Evolutionary conservation across 2,113 vertebrate species (phyloP).

Genomic region (Casuarius casuarius): DNA sequence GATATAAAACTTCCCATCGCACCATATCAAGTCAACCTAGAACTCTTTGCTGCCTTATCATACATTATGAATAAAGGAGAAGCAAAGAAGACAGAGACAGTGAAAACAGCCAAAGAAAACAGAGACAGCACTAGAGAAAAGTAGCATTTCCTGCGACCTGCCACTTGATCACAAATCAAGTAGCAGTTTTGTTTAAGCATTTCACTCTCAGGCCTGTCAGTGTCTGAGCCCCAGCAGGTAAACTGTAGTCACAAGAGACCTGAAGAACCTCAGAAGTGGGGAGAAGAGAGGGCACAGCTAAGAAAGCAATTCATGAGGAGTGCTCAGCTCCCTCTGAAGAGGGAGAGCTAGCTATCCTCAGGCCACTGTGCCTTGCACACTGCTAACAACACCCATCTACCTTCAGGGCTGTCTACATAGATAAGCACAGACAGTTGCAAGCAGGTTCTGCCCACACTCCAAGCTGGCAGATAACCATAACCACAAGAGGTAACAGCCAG

Average conservation of each 20-base stretch:
- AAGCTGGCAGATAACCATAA: not conserved
- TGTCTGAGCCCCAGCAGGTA: not conserved
- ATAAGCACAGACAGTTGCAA: not conserved
- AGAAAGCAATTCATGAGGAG: not conserved
- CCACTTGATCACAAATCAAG: not conserved
- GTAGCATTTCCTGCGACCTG: not conserved
- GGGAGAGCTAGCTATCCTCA: not conserved
- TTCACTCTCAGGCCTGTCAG: not conserved
- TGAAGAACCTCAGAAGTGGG: not conserved
- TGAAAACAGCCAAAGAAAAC: not conserved
- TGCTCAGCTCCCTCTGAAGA: not conserved
- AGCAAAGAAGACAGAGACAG: not conserved
- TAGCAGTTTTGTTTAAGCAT: not conserved
- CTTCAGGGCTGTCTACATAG: not conserved
- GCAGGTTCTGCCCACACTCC: not conserved
- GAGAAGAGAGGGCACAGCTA: not conserved
- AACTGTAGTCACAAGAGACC: not conserved
- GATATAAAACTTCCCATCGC: not conserved
- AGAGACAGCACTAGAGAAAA: not conserved
- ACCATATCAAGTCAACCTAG: not conserved
- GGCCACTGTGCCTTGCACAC: not conserved
- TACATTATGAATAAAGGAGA: not conserved
- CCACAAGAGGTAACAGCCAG: not conserved
- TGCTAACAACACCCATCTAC: rapidly evolving
- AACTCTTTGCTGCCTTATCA: not conserved